Evolutionary conservation across 92 coral and sea anemone species (phyloP).

Genomic region (Palythoa grandiflora): DNA sequence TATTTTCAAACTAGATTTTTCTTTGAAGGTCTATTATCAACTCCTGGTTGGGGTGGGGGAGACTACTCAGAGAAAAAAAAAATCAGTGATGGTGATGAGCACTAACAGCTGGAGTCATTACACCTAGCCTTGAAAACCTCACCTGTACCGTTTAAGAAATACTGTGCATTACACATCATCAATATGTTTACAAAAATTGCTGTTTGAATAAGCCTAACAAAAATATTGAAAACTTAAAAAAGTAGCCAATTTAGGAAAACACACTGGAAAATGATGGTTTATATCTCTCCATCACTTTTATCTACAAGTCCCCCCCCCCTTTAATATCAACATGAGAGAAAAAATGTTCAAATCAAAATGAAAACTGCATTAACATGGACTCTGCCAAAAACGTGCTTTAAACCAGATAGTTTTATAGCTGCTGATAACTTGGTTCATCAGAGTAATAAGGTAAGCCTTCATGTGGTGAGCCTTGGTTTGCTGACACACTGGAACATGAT

Average conservation of each 20-base stretch:
- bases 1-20: conserved; percentile 11
- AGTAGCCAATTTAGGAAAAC: conserved; percentile 4
- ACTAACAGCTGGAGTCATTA: conserved; percentile 9
- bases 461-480: conserved; percentile 44
- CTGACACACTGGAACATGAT: conserved; percentile 54
- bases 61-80: conserved; percentile 10
- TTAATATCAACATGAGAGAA: conserved; percentile 57
- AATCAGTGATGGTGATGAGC: conserved; percentile 4
- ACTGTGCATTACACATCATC: conserved; percentile 12
- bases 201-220: neutral
- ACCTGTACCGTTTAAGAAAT: neutral
- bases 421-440: conserved; percentile 53
- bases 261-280: conserved; percentile 4
- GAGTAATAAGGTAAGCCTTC: conserved; percentile 28
- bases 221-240: neutral
- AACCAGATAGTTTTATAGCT: conserved; percentile 39
- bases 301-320: conserved; percentile 49
- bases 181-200: conserved; percentile 6
- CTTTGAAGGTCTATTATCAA: conserved; percentile 11
- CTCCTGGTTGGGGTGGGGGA: conserved; percentile 10
- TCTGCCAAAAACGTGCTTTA: conserved; percentile 51
- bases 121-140: conserved; percentile 17
- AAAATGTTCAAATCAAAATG: conserved; percentile 50
- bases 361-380: conserved; percentile 32
- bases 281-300: conserved; percentile 3